Percentiles rank a stretch among this genome's conserved stretches.
Conservation (phyloP, 2,113 vertebrate species). For the Chauna torquata region DNA sequence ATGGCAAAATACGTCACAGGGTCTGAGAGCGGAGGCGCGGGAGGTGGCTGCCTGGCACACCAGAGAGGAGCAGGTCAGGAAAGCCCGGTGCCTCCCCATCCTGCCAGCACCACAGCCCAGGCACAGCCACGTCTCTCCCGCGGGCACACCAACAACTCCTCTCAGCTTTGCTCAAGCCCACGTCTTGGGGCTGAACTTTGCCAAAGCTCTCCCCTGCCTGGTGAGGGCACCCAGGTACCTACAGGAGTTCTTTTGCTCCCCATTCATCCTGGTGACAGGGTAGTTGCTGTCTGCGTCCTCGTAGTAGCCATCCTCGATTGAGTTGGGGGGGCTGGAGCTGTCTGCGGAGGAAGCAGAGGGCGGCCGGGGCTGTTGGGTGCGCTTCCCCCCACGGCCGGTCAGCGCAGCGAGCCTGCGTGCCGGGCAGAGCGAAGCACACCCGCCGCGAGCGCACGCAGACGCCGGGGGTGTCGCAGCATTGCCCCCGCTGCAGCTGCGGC, state of each 20-base stretch:
- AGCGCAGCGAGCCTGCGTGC: accelerated
- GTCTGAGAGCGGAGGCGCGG: neutral
- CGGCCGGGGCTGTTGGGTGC: neutral
- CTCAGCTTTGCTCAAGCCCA: neutral
- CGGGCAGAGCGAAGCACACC: neutral
- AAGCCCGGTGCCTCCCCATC: neutral
- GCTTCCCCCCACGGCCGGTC: neutral
- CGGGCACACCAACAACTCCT: neutral
- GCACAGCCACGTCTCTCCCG: neutral
- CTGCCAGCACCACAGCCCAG: neutral
- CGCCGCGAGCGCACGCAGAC: neutral
- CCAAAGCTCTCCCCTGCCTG: neutral
- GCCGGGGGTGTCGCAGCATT: neutral
- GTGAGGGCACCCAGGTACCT: neutral
- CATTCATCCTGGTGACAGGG: constrained; percentile 87
- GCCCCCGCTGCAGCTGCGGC: accelerated
- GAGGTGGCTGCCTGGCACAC: neutral
- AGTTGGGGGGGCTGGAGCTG: constrained; percentile 90
- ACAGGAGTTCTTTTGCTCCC: constrained; percentile 92
- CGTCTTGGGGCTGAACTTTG: neutral
- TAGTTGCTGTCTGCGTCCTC: constrained; percentile 97
- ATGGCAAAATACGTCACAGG: neutral
- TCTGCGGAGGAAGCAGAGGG: constrained; percentile 73
- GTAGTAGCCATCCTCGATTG: constrained; percentile 91
- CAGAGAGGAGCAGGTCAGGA: neutral